Evolutionary conservation across 1,140 invertebrate genomes (phyloP).

Genomic region (Procambarus clarkii): DNA sequence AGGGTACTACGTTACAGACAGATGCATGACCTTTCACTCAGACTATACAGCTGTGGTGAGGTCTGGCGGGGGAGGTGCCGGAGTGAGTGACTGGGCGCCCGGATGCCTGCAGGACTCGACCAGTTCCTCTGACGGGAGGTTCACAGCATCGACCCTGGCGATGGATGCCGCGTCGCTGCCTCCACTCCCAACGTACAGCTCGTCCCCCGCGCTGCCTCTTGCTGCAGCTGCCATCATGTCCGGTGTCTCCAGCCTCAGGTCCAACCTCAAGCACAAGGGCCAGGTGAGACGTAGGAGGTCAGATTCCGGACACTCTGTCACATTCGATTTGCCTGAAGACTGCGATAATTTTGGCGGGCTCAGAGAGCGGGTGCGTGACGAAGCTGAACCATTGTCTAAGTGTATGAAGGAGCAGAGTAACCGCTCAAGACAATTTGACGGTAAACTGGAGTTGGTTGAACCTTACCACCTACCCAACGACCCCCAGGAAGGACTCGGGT

Average conservation of each 20-base stretch:
- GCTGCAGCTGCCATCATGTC: not conserved
- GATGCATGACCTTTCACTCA: not conserved
- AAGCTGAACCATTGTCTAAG: conserved; percentile 45
- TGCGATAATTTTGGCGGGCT: conserved; percentile 50
- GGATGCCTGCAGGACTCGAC: not conserved
- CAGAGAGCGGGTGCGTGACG: not conserved
- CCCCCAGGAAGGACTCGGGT: not conserved
- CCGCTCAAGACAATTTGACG: conserved; percentile 30
- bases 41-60: not conserved
- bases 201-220: conserved; percentile 4
- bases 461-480: not conserved
- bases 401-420: conserved; percentile 62
- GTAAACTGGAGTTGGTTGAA: not conserved
- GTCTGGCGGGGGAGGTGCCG: not conserved
- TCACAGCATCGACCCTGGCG: conserved; percentile 27
- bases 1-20: not conserved
- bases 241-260: conserved; percentile 27
- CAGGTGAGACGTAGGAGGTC: conserved; percentile 42
- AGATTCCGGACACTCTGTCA: conserved; percentile 58
- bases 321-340: conserved; percentile 54
- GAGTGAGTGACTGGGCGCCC: not conserved
- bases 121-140: not conserved
- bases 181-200: not conserved
- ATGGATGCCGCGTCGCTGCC: not conserved
- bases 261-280: conserved; percentile 41